Conservation (phyloP, 2,888 invertebrate species). For the Camptogramma bilineatum region DNA sequence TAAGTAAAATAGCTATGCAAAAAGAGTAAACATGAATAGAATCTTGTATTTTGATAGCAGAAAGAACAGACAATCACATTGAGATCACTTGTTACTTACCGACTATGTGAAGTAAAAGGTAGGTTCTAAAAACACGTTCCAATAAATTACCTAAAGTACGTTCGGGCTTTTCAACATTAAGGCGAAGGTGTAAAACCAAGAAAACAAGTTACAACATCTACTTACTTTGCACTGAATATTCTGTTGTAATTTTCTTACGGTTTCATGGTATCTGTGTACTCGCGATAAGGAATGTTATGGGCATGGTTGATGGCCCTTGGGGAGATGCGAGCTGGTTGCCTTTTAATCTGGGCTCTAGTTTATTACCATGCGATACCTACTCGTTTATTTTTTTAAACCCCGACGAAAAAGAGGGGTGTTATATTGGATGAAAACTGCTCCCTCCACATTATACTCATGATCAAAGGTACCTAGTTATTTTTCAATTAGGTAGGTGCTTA, state of each 20-base stretch:
- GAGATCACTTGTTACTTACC: not conserved
- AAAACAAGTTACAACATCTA: constrained; percentile 28
- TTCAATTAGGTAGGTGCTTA: no score
- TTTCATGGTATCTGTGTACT: constrained; percentile 58
- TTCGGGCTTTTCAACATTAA: not conserved
- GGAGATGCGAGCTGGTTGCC: constrained; percentile 59
- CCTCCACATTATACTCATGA: not conserved
- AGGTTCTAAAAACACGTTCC: not conserved
- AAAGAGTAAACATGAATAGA: not conserved
- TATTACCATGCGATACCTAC: constrained; percentile 46
- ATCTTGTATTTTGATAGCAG: no score
- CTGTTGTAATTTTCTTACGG: constrained; percentile 36
- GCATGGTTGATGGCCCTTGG: constrained; percentile 66
- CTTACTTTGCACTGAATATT: constrained; percentile 15
- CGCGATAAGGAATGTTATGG: constrained; percentile 75
- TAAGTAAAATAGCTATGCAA: not conserved
- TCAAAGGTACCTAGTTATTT: not conserved
- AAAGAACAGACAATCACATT: not conserved
- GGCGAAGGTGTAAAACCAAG: constrained; percentile 1
- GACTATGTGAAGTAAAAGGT: not conserved
- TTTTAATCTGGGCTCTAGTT: constrained; percentile 68
- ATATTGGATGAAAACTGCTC: not conserved
- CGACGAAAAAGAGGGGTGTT: no score
- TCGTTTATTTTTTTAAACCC: constrained; percentile 15
- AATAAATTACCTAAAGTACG: not conserved